These are phyloP conservation scores for Epinephelus cyanopodus DNA, from an alignment of 2,113 vertebrate genomes.

Conservation along the genomic window DNA sequence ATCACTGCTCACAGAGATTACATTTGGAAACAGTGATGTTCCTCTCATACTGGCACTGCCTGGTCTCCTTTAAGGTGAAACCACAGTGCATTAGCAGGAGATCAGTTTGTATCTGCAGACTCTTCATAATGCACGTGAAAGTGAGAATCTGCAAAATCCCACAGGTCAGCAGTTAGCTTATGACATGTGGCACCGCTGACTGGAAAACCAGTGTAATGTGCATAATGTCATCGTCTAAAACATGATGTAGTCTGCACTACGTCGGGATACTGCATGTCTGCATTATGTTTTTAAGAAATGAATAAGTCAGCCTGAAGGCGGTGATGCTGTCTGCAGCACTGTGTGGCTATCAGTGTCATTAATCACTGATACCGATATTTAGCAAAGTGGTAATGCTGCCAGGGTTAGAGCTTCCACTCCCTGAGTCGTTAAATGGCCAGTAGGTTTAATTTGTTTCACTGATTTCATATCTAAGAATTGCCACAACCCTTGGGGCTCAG, in stretches of 20 bases:
- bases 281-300: slow-evolving; percentile 33
- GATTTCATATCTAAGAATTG: slow-evolving; percentile 38
- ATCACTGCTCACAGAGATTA: neutral
- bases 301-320: slow-evolving; percentile 1
- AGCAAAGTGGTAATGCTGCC: slow-evolving; percentile 22
- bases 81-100: slow-evolving; percentile 18
- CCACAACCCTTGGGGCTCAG: slow-evolving; percentile 21
- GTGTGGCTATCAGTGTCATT: slow-evolving; percentile 21
- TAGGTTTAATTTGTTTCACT: slow-evolving; percentile 53
- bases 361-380: slow-evolving; percentile 40
- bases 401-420: slow-evolving; percentile 16
- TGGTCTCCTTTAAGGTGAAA: slow-evolving; percentile 16
- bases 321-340: slow-evolving; percentile 7
- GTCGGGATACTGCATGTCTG: slow-evolving; percentile 11
- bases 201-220: slow-evolving; percentile 39
- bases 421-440: neutral
- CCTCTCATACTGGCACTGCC: neutral
- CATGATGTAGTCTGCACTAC: slow-evolving; percentile 23
- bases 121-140: slow-evolving; percentile 31
- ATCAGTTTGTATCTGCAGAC: slow-evolving; percentile 27
- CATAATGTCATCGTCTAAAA: slow-evolving; percentile 30
- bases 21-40: neutral
- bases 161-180: slow-evolving; percentile 55
- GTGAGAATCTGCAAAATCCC: slow-evolving; percentile 26
- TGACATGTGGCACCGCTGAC: slow-evolving; percentile 15